Percentiles rank a stretch among this genome's conserved stretches.
These are phyloP conservation scores for Neuroterus valhalla DNA, from an alignment of 1,140 invertebrate genomes.

Conservation along the genomic window DNA sequence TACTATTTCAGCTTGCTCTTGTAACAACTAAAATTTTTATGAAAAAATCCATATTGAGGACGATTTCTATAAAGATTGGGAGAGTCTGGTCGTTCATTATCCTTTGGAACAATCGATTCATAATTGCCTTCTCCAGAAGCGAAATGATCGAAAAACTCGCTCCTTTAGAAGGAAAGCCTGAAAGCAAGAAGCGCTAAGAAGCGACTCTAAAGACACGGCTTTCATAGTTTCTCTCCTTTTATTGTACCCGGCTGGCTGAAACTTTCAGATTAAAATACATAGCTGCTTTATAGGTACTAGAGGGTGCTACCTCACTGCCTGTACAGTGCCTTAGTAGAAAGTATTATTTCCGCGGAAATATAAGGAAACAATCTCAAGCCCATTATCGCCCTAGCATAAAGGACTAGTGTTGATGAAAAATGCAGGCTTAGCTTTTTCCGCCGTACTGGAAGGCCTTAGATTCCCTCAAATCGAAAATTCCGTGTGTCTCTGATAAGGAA, in stretches of 20 bases:
- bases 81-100: too few relatives aligned
- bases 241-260: conserved; percentile 55
- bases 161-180: background rate
- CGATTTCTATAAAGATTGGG: too few relatives aligned
- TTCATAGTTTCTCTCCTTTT: conserved; percentile 57
- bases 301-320: conserved; percentile 47
- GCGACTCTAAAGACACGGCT: conserved; percentile 55
- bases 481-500: conserved; percentile 7
- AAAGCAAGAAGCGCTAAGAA: conserved; percentile 37
- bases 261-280: conserved; percentile 68
- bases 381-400: conserved; percentile 57
- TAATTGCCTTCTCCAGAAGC: conserved; percentile 14
- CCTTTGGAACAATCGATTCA: background rate
- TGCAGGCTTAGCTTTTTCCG: conserved; percentile 48
- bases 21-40: too few relatives aligned
- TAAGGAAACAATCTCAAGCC: conserved; percentile 62
- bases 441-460: conserved; percentile 19
- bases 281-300: conserved; percentile 51
- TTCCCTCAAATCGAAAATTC: conserved; percentile 40
- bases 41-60: too few relatives aligned
- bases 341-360: conserved; percentile 63
- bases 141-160: background rate
- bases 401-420: conserved; percentile 45
- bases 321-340: conserved; percentile 49
- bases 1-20: too few relatives aligned